Evolutionary conservation across 2,888 invertebrate genomes (phyloP).

Genomic region (Lamellibrachia satsuma): DNA sequence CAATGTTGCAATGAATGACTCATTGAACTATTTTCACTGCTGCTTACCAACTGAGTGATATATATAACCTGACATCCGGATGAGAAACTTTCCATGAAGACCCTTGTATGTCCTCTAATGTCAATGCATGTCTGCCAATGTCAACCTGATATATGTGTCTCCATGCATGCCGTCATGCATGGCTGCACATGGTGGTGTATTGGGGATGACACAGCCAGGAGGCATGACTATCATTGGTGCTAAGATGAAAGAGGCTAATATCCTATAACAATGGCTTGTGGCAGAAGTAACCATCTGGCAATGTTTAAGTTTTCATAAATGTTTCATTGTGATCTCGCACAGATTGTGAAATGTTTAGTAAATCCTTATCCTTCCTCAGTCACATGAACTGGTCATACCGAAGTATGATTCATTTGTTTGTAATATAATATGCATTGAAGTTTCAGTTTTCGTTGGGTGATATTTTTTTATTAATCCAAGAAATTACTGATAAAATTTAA

Average conservation of each 20-base stretch:
- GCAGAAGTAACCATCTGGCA: not conserved
- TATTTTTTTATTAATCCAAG: not conserved
- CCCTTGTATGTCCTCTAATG: not conserved
- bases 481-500: not conserved
- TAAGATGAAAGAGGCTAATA: not conserved
- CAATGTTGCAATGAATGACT: not conserved
- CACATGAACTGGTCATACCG: not conserved
- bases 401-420: not conserved
- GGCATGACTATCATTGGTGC: not conserved
- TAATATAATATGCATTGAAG: not conserved
- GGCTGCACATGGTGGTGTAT: not conserved
- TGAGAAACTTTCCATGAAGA: not conserved
- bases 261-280: not conserved
- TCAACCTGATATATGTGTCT: not conserved
- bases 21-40: not conserved
- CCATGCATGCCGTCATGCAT: not conserved
- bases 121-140: not conserved
- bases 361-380: not conserved
- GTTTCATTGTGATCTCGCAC: not conserved
- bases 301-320: not conserved
- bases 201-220: not conserved
- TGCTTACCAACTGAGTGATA: not conserved
- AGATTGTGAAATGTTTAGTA: not conserved
- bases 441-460: not conserved
- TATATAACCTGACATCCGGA: constrained; percentile 13